Percentiles rank a stretch among this genome's conserved stretches.
phyloP scores from a whole-genome alignment of 2,797 vertebrate genomes.

The Pangasius djambal region DNA sequence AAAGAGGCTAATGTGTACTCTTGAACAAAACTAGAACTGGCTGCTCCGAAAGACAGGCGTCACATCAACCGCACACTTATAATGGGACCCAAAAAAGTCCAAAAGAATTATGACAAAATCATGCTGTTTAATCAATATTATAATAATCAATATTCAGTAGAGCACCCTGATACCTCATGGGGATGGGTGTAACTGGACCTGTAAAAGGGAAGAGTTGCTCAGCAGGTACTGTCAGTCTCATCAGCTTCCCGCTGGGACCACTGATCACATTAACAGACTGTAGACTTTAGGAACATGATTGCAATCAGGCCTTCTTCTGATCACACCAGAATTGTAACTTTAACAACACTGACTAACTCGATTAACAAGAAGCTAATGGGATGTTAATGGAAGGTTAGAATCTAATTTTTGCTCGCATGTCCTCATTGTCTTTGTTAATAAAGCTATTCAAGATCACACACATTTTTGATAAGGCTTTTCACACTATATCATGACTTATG shows the following conservation, averaged over 20 bases:
- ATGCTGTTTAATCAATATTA: slow-evolving; percentile 12
- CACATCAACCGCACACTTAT: neutral
- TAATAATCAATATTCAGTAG: slow-evolving; percentile 20
- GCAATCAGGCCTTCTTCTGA: slow-evolving; percentile 26
- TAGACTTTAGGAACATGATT: slow-evolving; percentile 40
- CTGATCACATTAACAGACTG: slow-evolving; percentile 42
- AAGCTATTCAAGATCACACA: neutral
- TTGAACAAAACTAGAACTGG: neutral
- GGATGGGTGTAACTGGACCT: slow-evolving; percentile 57
- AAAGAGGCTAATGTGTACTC: neutral
- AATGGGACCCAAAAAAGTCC: neutral
- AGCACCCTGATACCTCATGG: slow-evolving; percentile 26
- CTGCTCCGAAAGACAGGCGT: neutral
- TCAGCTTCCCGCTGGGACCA: slow-evolving; percentile 45
- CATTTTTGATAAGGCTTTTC: neutral
- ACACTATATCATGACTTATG: neutral
- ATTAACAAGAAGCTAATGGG: slow-evolving; percentile 1
- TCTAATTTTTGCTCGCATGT: neutral
- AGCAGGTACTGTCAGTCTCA: slow-evolving; percentile 58
- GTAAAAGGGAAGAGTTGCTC: slow-evolving; percentile 16
- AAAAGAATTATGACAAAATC: neutral
- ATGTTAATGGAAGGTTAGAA: neutral
- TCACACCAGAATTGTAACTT: neutral
- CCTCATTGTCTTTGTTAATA: neutral
- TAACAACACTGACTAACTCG: neutral